These are phyloP conservation scores for Luffia ferchaultella DNA, from an alignment of 2,888 invertebrate genomes.

Conservation along the genomic window DNA sequence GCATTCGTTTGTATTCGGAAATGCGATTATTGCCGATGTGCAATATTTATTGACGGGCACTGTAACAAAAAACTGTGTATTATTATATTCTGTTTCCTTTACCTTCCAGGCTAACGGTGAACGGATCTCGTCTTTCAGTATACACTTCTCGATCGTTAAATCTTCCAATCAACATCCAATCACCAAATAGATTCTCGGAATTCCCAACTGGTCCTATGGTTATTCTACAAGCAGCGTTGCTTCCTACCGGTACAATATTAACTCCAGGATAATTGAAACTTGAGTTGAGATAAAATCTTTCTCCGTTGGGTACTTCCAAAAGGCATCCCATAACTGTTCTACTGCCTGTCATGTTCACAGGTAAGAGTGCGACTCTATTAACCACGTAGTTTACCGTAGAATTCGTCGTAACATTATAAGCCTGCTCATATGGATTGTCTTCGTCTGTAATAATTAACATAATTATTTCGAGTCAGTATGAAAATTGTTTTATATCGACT, in stretches of 20 bases:
- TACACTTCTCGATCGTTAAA: slow-evolving; percentile 22
- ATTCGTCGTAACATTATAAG: slow-evolving; percentile 24
- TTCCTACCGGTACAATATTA: slow-evolving; percentile 13
- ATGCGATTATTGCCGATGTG: no score
- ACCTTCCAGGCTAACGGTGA: slow-evolving; percentile 27
- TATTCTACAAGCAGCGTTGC: slow-evolving; percentile 18
- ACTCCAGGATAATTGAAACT: slow-evolving; percentile 14
- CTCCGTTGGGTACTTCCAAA: slow-evolving; percentile 8
- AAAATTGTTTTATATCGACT: no score
- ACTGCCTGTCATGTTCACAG: slow-evolving; percentile 13
- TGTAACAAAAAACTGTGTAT: background rate
- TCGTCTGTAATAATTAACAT: slow-evolving; percentile 22
- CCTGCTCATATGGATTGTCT: slow-evolving; percentile 23
- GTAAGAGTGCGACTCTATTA: slow-evolving; percentile 15
- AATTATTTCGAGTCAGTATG: no score
- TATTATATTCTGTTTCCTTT: slow-evolving; percentile 3
- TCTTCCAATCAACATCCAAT: slow-evolving; percentile 28
- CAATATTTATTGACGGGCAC: no score
- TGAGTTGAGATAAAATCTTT: slow-evolving; percentile 14
- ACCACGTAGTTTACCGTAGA: slow-evolving; percentile 17
- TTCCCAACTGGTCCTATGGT: slow-evolving; percentile 20
- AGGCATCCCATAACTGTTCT: slow-evolving; percentile 19
- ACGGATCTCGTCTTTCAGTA: slow-evolving; percentile 19
- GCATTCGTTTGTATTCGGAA: no score
- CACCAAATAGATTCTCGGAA: slow-evolving; percentile 21